A percentile compares a stretch with the other conserved stretches of the same genome.
Evolutionary conservation across 2,797 vertebrate species (phyloP).

Genomic region (Chelidonichthys spinosus): DNA sequence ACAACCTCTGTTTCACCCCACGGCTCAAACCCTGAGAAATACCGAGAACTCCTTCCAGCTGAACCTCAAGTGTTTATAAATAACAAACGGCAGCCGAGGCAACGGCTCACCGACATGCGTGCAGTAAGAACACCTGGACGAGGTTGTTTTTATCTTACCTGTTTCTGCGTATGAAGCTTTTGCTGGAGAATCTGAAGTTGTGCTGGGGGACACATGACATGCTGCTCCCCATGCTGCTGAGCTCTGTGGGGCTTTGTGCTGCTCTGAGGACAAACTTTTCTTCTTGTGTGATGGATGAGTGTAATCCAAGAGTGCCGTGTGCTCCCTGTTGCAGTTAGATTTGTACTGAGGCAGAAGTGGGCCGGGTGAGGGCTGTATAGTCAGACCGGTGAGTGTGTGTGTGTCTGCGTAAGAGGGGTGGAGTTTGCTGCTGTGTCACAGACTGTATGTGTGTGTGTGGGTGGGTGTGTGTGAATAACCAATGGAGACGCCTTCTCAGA

Average conservation of each 20-base stretch:
- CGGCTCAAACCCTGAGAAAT: constrained; percentile 66
- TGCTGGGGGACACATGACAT: constrained; percentile 88
- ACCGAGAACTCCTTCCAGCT: constrained; percentile 66
- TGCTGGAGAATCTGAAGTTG: constrained; percentile 86
- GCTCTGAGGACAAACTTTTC: constrained; percentile 39
- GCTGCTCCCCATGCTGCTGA: constrained; percentile 85
- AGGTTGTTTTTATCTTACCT: constrained; percentile 74
- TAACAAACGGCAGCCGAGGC: constrained; percentile 48
- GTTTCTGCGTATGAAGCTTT: constrained; percentile 88
- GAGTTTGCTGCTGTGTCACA: constrained; percentile 64
- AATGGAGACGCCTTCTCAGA: constrained; percentile 74
- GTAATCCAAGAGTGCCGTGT: constrained; percentile 72
- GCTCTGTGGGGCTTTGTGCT: constrained; percentile 40
- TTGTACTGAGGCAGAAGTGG: constrained; percentile 66
- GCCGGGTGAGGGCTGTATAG: constrained; percentile 63
- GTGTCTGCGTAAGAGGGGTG: constrained; percentile 74
- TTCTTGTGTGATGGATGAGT: constrained; percentile 60
- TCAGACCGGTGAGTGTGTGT: constrained; percentile 67
- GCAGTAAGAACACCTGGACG: constrained; percentile 30
- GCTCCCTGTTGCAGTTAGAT: constrained; percentile 61
- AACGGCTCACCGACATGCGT: constrained; percentile 19
- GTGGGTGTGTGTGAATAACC: constrained; percentile 43
- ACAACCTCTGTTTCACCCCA: constrained; percentile 66
- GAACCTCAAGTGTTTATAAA: constrained; percentile 53
- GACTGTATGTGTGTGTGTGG: constrained; percentile 39